Evolutionary conservation across 2,888 invertebrate genomes (phyloP).

Genomic region (Cataglyphis albicans): DNA sequence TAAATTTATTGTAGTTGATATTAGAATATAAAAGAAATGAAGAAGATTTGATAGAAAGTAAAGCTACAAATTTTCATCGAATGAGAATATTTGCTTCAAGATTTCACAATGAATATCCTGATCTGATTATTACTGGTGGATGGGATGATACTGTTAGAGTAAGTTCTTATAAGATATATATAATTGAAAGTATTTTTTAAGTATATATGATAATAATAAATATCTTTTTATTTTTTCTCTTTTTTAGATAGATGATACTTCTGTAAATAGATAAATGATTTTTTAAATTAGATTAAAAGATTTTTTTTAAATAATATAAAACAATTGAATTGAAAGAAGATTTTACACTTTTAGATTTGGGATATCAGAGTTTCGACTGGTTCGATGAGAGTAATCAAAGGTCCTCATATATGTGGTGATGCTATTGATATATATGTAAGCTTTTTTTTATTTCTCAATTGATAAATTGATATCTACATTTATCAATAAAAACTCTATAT

Average conservation of each 20-base stretch:
- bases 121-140: conserved; percentile 87
- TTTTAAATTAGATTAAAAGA: conserved; percentile 1
- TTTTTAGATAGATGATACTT: neutral
- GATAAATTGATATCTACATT: neutral
- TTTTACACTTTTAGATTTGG: conserved; percentile 86
- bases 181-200: neutral
- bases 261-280: neutral
- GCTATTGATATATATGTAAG: conserved; percentile 88
- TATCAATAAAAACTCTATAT: neutral
- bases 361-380: conserved; percentile 87
- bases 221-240: neutral
- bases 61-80: conserved; percentile 76
- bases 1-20: conserved; percentile 69
- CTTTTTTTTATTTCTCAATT: conserved; percentile 37
- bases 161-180: conserved; percentile 49
- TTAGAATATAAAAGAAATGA: conserved; percentile 72
- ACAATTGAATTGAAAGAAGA: neutral
- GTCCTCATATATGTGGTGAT: conserved; percentile 88
- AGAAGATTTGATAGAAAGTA: conserved; percentile 70
- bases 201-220: neutral
- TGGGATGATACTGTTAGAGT: conserved; percentile 89
- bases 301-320: neutral
- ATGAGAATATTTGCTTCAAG: conserved; percentile 85
- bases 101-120: conserved; percentile 86
- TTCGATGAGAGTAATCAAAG: conserved; percentile 87